Percentiles rank a stretch among this genome's conserved stretches.
Evolutionary conservation across 2,113 vertebrate species (phyloP).

Genomic region (Seriola rivoliana): DNA sequence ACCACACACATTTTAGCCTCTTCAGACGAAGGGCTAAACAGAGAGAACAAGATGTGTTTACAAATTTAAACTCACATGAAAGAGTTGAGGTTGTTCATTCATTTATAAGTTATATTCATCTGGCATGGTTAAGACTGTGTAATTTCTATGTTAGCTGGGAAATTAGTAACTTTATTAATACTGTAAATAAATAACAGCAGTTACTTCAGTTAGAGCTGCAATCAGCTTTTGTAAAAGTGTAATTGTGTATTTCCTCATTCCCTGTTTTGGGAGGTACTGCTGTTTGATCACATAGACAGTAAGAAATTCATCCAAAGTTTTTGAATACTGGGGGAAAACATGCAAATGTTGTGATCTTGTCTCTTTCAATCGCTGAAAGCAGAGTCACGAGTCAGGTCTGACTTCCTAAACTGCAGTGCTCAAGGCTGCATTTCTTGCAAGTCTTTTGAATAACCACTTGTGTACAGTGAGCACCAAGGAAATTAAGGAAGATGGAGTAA

Average conservation of each 20-base stretch:
- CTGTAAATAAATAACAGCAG: neutral
- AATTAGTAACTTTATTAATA: neutral
- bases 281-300: too few species aligned
- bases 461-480: neutral
- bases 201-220: neutral
- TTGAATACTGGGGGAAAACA: neutral
- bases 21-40: too few species aligned
- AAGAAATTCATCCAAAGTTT: neutral
- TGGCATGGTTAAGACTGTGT: neutral
- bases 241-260: too few species aligned
- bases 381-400: neutral
- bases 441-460: neutral
- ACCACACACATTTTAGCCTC: too few species aligned
- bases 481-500: neutral
- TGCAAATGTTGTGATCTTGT: neutral
- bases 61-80: neutral
- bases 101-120: neutral
- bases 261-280: too few species aligned
- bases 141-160: too few species aligned
- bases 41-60: too few species aligned
- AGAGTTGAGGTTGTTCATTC: neutral
- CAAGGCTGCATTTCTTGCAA: neutral
- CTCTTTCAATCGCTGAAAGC: neutral
- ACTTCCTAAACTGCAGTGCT: neutral
- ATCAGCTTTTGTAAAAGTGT: neutral